Evolutionary conservation across 1,140 invertebrate species (phyloP).

Genomic region (Zaprionus ghesquierei): DNA sequence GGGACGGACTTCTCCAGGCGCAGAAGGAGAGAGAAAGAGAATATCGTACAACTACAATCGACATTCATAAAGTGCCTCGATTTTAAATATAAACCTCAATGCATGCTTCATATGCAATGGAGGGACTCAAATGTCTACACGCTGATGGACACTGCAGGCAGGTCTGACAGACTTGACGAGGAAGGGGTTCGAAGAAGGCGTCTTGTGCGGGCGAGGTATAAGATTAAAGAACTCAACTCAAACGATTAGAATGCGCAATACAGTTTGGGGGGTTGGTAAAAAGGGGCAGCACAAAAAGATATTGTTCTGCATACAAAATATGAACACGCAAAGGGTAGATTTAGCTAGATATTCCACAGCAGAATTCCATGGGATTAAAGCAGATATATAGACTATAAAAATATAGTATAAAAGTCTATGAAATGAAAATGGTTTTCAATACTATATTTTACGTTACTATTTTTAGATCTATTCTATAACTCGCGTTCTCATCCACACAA

Average conservation of each 20-base stretch:
- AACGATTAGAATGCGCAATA: background rate
- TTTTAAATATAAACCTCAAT: conserved; percentile 60
- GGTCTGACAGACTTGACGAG: background rate
- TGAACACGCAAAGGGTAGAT: background rate
- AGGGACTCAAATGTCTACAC: conserved; percentile 53
- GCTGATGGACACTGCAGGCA: conserved; percentile 50
- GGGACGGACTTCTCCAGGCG: background rate
- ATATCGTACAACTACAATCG: conserved; percentile 51
- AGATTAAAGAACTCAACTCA: conserved; percentile 7
- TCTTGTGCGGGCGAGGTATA: conserved; percentile 18
- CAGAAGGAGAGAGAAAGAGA: background rate
- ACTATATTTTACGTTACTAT: too few relatives aligned
- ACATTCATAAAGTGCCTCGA: conserved; percentile 63
- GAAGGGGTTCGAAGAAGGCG: background rate
- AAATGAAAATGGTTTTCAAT: too few relatives aligned
- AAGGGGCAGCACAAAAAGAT: background rate
- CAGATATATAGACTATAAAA: background rate
- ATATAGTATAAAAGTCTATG: too few relatives aligned
- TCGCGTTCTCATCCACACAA: background rate
- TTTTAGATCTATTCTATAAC: too few relatives aligned
- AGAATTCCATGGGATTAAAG: background rate
- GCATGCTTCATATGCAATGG: conserved; percentile 66
- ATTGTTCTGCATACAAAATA: background rate
- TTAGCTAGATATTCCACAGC: too few relatives aligned
- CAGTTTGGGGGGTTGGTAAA: background rate